A percentile compares a stretch with the other conserved stretches of the same genome.
These are phyloP conservation scores for Enteromius afrohamiltoni DNA, from an alignment of 2,797 vertebrate species.

Conservation along the genomic window DNA sequence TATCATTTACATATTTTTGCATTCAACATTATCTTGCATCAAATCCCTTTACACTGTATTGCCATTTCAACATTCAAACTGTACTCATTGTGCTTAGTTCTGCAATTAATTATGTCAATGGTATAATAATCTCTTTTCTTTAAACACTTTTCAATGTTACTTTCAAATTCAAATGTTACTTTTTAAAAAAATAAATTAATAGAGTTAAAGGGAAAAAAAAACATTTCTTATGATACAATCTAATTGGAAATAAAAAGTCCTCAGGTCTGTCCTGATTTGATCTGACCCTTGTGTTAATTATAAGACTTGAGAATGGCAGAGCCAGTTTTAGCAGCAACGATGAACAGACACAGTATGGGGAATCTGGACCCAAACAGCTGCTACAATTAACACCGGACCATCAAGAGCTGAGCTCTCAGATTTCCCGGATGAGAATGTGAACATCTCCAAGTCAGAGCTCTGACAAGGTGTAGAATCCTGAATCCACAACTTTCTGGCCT, in stretches of 20 bases:
- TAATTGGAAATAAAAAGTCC: constrained; percentile 54
- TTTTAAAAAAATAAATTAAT: constrained; percentile 66
- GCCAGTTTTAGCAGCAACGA: constrained; percentile 40
- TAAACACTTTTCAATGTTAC: constrained; percentile 63
- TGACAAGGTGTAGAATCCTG: constrained; percentile 1
- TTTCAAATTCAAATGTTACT: constrained; percentile 64
- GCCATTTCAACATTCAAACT: constrained; percentile 69
- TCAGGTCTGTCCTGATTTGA: constrained; percentile 20
- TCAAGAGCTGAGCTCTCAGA: constrained; percentile 5
- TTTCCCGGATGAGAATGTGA: not conserved
- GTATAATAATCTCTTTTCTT: constrained; percentile 62
- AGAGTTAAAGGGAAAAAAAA: constrained; percentile 57
- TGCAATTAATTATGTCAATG: constrained; percentile 63
- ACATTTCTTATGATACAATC: constrained; percentile 56
- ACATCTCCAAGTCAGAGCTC: constrained; percentile 10
- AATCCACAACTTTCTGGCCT: not conserved
- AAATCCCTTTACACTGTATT: constrained; percentile 66
- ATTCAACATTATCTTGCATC: constrained; percentile 51
- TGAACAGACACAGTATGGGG: constrained; percentile 36
- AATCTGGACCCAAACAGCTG: constrained; percentile 31
- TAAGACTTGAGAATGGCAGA: constrained; percentile 56
- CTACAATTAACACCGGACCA: constrained; percentile 14
- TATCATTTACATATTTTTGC: constrained; percentile 56
- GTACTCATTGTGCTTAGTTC: constrained; percentile 74
- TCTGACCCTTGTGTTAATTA: constrained; percentile 39